These are phyloP conservation scores for Xenotilapia leptura DNA, from an alignment of 2,113 vertebrate species.

Conservation along the genomic window DNA sequence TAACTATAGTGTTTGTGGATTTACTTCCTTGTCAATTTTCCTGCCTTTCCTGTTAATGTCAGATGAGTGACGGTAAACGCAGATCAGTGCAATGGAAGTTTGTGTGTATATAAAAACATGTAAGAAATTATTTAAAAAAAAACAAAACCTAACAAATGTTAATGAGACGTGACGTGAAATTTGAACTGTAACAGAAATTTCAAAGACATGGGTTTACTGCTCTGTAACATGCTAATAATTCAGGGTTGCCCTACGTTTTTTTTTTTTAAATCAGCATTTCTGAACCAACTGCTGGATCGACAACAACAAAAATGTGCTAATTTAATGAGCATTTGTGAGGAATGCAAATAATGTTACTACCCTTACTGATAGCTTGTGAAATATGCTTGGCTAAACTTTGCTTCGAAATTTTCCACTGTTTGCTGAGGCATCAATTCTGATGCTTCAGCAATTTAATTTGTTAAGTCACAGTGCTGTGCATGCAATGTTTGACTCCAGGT, in stretches of 20 bases:
- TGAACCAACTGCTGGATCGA: background rate
- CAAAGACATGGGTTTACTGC: background rate
- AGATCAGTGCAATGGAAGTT: background rate
- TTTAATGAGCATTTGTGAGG: background rate
- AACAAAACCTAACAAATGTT: rapidly evolving
- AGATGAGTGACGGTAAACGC: background rate
- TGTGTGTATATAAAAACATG: background rate
- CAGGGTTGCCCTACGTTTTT: background rate
- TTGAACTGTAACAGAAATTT: background rate
- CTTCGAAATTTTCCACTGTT: background rate
- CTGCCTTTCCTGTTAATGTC: background rate
- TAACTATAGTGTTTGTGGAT: background rate
- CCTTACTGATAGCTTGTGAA: background rate
- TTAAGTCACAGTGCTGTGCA: background rate
- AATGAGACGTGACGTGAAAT: background rate
- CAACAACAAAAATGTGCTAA: background rate
- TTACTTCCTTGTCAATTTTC: background rate
- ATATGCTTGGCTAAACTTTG: background rate
- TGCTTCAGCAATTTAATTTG: background rate
- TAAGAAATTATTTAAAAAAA: rapidly evolving
- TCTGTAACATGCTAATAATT: background rate
- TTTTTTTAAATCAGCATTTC: background rate
- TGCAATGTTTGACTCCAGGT: background rate
- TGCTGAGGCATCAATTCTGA: background rate
- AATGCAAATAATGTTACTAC: background rate